These are phyloP conservation scores for Xanthia togata DNA, from an alignment of 2,888 invertebrate genomes.

Conservation along the genomic window DNA sequence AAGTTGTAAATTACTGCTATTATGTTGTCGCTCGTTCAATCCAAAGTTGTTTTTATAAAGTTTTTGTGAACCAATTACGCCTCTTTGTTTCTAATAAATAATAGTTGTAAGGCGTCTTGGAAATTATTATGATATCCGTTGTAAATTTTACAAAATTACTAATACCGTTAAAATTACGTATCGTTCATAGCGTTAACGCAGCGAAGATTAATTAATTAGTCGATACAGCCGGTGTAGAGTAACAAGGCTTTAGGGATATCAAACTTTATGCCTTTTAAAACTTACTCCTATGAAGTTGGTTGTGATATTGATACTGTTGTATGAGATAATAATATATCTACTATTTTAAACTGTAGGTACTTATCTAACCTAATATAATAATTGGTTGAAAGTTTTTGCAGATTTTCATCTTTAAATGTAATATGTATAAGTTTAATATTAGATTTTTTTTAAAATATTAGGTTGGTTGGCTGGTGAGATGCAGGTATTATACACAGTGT, in stretches of 20 bases:
- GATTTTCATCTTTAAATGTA: background rate
- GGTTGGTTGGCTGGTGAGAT: too few species aligned
- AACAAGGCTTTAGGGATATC: conserved; percentile 39
- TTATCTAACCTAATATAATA: background rate
- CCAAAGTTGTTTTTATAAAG: background rate
- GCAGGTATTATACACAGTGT: too few species aligned
- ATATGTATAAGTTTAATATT: background rate
- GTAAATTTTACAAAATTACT: conserved; percentile 44
- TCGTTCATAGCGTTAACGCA: conserved; percentile 45
- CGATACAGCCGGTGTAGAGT: conserved; percentile 37
- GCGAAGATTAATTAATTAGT: conserved; percentile 62
- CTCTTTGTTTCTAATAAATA: background rate
- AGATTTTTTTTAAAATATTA: background rate
- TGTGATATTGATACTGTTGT: conserved; percentile 8
- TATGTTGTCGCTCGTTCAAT: background rate
- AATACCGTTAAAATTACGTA: conserved; percentile 48
- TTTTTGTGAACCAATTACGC: background rate
- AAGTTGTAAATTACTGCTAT: background rate
- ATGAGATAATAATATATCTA: background rate
- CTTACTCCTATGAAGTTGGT: conserved; percentile 9
- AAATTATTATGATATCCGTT: conserved; percentile 10
- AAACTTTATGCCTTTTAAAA: conserved; percentile 38
- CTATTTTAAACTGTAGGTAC: background rate
- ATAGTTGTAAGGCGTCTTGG: background rate
- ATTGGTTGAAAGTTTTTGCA: background rate